Conservation (phyloP, 2,888 invertebrate genomes). For the Theretra japonica region DNA sequence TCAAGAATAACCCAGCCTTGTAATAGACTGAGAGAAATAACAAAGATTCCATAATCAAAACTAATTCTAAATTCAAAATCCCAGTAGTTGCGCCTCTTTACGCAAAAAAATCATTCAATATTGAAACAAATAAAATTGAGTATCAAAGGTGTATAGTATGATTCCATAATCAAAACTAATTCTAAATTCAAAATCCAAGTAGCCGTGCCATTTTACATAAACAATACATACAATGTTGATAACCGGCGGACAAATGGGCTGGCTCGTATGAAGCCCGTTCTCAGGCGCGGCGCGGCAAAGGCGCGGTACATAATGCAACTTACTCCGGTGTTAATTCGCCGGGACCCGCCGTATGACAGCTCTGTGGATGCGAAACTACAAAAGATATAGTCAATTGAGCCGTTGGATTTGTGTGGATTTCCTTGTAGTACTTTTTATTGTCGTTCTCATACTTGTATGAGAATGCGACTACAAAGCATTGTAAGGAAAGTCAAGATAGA, state of each 20-base stretch:
- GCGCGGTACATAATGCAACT: slow-evolving; percentile 60
- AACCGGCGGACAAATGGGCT: slow-evolving; percentile 8
- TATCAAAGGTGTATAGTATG: too few relatives aligned
- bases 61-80: too few relatives aligned
- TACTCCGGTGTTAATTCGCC: slow-evolving; percentile 80
- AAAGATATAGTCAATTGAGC: slow-evolving; percentile 64
- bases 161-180: neutral
- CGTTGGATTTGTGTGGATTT: slow-evolving; percentile 53
- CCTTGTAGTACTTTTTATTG: slow-evolving; percentile 31
- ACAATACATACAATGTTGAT: slow-evolving; percentile 20
- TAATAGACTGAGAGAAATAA: too few relatives aligned
- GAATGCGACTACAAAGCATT: too few relatives aligned
- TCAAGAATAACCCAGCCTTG: too few relatives aligned
- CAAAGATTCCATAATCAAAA: too few relatives aligned
- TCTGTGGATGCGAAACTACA: slow-evolving; percentile 72
- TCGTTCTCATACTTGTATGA: neutral
- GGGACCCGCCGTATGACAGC: slow-evolving; percentile 75
- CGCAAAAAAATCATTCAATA: too few relatives aligned
- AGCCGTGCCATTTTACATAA: slow-evolving; percentile 15
- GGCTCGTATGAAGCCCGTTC: neutral
- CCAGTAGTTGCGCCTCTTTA: neutral
- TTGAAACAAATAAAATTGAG: too few relatives aligned
- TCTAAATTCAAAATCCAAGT: slow-evolving; percentile 6
- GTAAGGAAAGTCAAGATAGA: too few relatives aligned
- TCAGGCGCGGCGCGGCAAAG: slow-evolving; percentile 24